Evolutionary conservation across 2,888 invertebrate genomes (phyloP).

Genomic region (Pyrrhia umbra): DNA sequence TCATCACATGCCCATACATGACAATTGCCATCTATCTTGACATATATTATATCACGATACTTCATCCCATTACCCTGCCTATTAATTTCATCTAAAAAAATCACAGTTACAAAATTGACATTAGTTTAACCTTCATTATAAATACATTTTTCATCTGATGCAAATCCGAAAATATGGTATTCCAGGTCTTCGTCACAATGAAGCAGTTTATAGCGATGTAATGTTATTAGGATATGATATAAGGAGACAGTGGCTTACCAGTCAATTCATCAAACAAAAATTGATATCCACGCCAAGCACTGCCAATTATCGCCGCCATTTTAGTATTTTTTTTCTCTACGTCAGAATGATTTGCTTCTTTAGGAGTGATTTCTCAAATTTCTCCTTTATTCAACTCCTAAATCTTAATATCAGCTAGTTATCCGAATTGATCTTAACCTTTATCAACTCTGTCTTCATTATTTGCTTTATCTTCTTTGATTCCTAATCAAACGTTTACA

Average conservation of each 20-base stretch:
- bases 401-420: background rate
- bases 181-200: too few relatives aligned
- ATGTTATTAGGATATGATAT: background rate
- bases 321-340: constrained; percentile 22
- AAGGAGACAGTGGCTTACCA: constrained; percentile 70
- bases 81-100: background rate
- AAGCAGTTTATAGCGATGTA: too few relatives aligned
- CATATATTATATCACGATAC: too few relatives aligned
- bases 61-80: too few relatives aligned
- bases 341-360: constrained; percentile 5
- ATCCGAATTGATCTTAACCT: background rate
- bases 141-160: background rate
- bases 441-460: constrained; percentile 6
- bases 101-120: background rate
- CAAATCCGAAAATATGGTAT: background rate
- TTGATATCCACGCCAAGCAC: constrained; percentile 73
- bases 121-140: background rate
- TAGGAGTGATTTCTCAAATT: background rate
- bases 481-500: background rate
- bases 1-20: too few relatives aligned
- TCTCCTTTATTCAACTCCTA: background rate
- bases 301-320: constrained; percentile 80
- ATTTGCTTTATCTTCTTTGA: background rate
- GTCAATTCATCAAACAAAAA: constrained; percentile 77
- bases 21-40: too few relatives aligned